These are phyloP conservation scores for Amniataba percoides DNA, from an alignment of 2,797 vertebrate genomes.

Conservation along the genomic window DNA sequence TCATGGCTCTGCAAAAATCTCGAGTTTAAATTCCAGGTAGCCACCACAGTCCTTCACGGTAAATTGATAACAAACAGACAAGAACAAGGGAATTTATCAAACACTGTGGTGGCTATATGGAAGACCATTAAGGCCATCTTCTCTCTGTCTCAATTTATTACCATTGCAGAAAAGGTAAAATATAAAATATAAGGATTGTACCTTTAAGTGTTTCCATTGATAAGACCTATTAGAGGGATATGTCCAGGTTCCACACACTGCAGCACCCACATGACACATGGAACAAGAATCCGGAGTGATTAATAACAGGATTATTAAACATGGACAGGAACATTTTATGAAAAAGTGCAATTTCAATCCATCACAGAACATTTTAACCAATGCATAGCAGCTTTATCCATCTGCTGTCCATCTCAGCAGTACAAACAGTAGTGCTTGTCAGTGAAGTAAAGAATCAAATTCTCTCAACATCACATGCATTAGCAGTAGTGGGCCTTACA, in stretches of 20 bases:
- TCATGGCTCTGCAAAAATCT: constrained; percentile 7
- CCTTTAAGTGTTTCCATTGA: constrained; percentile 84
- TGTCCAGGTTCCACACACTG: constrained; percentile 87
- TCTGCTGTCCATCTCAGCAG: background rate
- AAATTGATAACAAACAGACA: background rate
- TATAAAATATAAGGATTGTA: constrained; percentile 76
- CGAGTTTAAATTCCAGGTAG: constrained; percentile 7
- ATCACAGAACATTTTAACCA: constrained; percentile 7
- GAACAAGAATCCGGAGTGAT: constrained; percentile 78
- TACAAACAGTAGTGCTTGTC: constrained; percentile 70
- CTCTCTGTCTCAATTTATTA: constrained; percentile 4
- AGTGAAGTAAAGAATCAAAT: constrained; percentile 80
- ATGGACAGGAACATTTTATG: constrained; percentile 47
- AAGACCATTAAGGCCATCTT: background rate
- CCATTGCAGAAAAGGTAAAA: constrained; percentile 39
- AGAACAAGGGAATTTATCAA: constrained; percentile 8
- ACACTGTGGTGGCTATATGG: constrained; percentile 32
- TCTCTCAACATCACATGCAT: constrained; percentile 78
- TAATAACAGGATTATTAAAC: constrained; percentile 72
- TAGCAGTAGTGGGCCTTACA: constrained; percentile 17
- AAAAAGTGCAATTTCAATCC: constrained; percentile 3
- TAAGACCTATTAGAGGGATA: constrained; percentile 84
- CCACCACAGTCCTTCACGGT: constrained; percentile 27
- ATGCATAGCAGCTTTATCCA: background rate
- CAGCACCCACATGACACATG: constrained; percentile 80